Evolutionary conservation across 1,140 invertebrate genomes (phyloP), one percentile per base, ranked within the genome.

Genomic region (Bemisia tabaci): DNA sequence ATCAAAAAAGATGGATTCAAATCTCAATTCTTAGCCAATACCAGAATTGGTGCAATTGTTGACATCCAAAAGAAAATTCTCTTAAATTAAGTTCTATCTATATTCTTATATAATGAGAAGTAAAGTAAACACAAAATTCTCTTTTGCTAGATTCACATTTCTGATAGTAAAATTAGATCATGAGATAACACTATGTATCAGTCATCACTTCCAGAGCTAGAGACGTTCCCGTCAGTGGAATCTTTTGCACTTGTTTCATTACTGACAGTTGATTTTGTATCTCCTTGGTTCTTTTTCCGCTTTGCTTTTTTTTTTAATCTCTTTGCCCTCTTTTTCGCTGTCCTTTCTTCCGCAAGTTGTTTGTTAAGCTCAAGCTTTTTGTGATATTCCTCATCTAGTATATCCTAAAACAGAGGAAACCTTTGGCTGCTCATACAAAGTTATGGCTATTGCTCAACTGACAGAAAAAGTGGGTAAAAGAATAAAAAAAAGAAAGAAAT

Each of bases 251-350:
- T 48, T 48, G 17, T 48, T n/a, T n/a, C n/a, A n/a, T n/a, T n/a
- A n/a, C n/a, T n/a, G 5, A 17, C 17, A 17, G 33, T 48, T 17
- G 33, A 48, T 17, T 48, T 17, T 9, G 5, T 48, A 48, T 48
- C 17, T 17, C 33, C 33, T 5, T 48, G 70, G 70, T 73, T 81
- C 82, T 68, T 79, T 70, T 74, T 84, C 82, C 59, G 74, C 68
- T 73, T 82, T 83, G 82, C 78, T 72, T 92, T 94, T 71, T 85
- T 90, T 72, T 89, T 92, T 65, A 88, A 74, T 70, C 92, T 81
- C 76, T 94, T 95, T 0, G 86, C 86, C 71, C 92, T 79, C 77
- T 91, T 94, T 70, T 93, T 94, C 0, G 89, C 89, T 1, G 91
- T 94, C 74, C 79, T 82, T 73, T 90, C 85, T 72, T 95, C 92